Conservation (phyloP, 92 coral and sea anemone genomes). For the Paramuricea clavata region DNA sequence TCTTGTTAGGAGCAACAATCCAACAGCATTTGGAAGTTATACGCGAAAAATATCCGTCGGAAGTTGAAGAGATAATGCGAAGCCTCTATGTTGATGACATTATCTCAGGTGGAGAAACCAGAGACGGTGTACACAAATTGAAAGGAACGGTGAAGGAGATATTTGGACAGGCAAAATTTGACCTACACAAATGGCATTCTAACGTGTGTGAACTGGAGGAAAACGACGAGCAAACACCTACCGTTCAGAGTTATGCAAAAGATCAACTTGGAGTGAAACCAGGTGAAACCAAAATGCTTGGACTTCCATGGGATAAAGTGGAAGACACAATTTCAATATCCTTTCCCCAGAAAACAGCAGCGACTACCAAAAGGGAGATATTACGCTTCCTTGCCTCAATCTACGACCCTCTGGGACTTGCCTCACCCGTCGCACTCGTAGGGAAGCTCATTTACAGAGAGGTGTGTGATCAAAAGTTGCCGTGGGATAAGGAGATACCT, state of each 20-base stretch:
- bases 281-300: constrained; percentile 12
- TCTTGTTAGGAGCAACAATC: not conserved
- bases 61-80: not conserved
- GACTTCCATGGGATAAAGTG: constrained; percentile 18
- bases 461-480: constrained; percentile 30
- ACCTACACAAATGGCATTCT: constrained; percentile 46
- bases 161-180: constrained; percentile 19
- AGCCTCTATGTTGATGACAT: not conserved
- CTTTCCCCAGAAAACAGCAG: not conserved
- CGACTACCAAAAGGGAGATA: constrained; percentile 20
- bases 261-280: constrained; percentile 34
- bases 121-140: not conserved
- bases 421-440: constrained; percentile 1
- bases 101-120: not conserved
- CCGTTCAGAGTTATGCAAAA: constrained; percentile 31
- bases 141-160: not conserved
- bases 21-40: not conserved
- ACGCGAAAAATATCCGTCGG: not conserved
- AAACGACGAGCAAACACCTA: not conserved
- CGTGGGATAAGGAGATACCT: constrained; percentile 24
- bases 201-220: constrained; percentile 30
- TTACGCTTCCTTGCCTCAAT: not conserved
- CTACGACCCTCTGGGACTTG: constrained; percentile 27
- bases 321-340: not conserved
- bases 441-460: constrained; percentile 49